phyloP scores from a whole-genome alignment of 1,140 invertebrate species.

The Acromyrmex heyeri region DNA sequence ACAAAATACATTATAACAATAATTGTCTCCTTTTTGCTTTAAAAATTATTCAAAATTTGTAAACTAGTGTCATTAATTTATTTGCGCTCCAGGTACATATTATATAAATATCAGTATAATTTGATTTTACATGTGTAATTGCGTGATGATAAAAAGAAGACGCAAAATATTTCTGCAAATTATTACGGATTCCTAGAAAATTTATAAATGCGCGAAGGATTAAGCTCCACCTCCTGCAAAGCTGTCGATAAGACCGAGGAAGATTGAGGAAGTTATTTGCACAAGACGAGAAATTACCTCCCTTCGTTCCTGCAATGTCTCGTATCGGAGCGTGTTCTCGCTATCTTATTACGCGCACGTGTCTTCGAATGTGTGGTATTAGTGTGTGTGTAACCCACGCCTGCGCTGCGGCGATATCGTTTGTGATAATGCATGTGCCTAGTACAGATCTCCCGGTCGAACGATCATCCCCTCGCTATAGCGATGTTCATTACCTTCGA shows the following conservation, averaged over 20 bases:
- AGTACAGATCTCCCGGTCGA: conserved; percentile 73
- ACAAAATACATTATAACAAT: too few species aligned
- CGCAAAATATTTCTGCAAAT: not conserved
- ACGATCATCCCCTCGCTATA: conserved; percentile 69
- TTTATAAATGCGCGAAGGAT: conserved; percentile 54
- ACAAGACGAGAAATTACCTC: conserved; percentile 64
- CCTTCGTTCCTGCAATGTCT: conserved; percentile 49
- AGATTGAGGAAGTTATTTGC: conserved; percentile 64
- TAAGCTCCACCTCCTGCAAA: conserved; percentile 7
- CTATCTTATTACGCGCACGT: conserved; percentile 40
- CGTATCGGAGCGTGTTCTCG: conserved; percentile 17
- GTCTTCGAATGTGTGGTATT: not conserved
- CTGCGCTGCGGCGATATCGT: conserved; percentile 73
- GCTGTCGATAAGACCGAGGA: conserved; percentile 55
- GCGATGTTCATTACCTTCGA: conserved; percentile 71
- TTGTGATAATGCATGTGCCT: conserved; percentile 76
- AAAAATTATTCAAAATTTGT: too few species aligned
- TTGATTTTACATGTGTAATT: not conserved
- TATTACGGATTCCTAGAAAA: not conserved
- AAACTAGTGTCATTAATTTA: not conserved
- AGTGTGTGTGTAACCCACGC: conserved; percentile 61
- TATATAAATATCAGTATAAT: not conserved
- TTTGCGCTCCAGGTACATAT: not conserved
- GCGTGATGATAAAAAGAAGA: not conserved
- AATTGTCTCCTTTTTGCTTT: too few species aligned